Base-by-base conservation (phyloP, 1,140 invertebrate species). In the Brachystomella parvula region DNA sequence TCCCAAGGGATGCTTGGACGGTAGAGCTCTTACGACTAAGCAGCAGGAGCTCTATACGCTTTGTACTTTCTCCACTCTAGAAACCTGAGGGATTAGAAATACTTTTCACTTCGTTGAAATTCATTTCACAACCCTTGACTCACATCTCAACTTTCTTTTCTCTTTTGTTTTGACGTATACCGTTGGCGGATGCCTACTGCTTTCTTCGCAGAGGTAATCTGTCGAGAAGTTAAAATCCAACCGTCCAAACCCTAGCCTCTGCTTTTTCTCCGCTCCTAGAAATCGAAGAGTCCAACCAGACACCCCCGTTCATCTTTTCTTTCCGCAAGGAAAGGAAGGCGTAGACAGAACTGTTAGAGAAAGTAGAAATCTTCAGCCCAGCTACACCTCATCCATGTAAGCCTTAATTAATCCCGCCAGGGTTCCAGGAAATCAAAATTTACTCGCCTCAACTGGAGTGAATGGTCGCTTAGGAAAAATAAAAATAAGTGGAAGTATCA, bases 71-170 rank as follows among this genome's bases (percentile, higher is more conserved):
- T 53, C 24, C 15, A 53, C 6, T 24, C 49, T 53, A 24, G 49
- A 12, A n/a, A 44, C 39, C 39, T 44, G 24, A 26, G 49, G 49
- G 49, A 53, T 53, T 24, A 53, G 12, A 6, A 6, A 53, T 12
- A 53, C 49, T 53, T 53, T 53, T 53, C 49, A 53, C 49, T 53
- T 53, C 49, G 49, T 53, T 53, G 49, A 53, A 53, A 53, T 53
- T 53, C 49, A 53, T 53, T 53, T 53, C 49, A 24, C 21, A 53
- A 15, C 49, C 49, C 24, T 24, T n/a, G n/a, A 53, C 15, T 15
- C 49, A 53, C 49, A 53, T 53, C 49, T 53, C 24, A 15, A 15
- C 12, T 24, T 19, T 53, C 21, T 53, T 15, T 24, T 24, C 24
- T 24, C 49, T 24, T 26, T 19, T 53, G 9, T 44, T 44, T 44